A percentile compares a stretch with the other conserved stretches of the same genome.
phyloP scores from a whole-genome alignment of 1,140 invertebrate species.

The silkworm (Bombyx mori) region ASM3026992v2 NC_085132.1:5611501-5612000 shows the following conservation, averaged over 20 bases:
- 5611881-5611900: conserved; percentile 19
- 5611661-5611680: not conserved
- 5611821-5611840: conserved; percentile 33
- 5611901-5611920: conserved; percentile 31
- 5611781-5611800: conserved; percentile 26
- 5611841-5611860: conserved; percentile 16
- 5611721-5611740: conserved; percentile 12
- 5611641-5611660: not conserved
- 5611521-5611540: not conserved
- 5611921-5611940: conserved; percentile 41
- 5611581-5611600: not conserved
- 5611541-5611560: not conserved
- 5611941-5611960: conserved; percentile 30
- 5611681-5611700: not conserved
- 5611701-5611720: conserved; percentile 23
- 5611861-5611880: conserved; percentile 8
- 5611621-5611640: no score
- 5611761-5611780: conserved; percentile 17
- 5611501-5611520: no score
- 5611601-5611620: not conserved
- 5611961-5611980: conserved; percentile 3
- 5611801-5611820: conserved; percentile 38
- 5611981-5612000: no score
- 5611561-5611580: not conserved
- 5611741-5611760: conserved; percentile 14